Evolutionary conservation across 1,140 invertebrate species (phyloP), one percentile per base, ranked within the genome.

Genomic region (Drosophila equinoxialis): DNA sequence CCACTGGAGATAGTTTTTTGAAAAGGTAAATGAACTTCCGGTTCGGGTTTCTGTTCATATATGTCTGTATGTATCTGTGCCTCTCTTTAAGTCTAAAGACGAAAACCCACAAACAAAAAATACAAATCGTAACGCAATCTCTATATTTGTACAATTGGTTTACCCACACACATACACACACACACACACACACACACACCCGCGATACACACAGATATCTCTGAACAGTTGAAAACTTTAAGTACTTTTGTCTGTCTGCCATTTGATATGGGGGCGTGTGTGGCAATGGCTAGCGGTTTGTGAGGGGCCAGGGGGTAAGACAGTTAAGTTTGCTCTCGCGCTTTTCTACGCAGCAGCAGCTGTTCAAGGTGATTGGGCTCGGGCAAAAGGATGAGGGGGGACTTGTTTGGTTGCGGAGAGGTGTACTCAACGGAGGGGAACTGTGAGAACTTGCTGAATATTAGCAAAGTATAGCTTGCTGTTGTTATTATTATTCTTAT

Each of bases 11-110:
- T 51, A 23, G 45, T 77, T 77, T 76, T 77, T 77, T 65, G 58
- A 48, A 90, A 85, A 90, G 85, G 85, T 90, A 90, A 90, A 90
- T 74, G 81, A 90, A 90, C 85, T 90, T 90, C 85, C 85, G 85
- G 85, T 82, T 90, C 30, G 70, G 63, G 45, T 81, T 71, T 60
- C 74, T 76, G 65, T 76, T 58, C 8, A 23, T 63, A 30, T 68
- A 71, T 17, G 23, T 51, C 70, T 70, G 23, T 26, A 26, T 26
- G 23, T 26, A 60, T 57, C 33, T 20, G 30, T 64, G 7, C 20
- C 42, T 59, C 58, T 62, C 33, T 17, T 39, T 33, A 45, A 17
- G 48, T 57, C 48, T 6, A 17, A 37, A 61, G 30, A 55, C 41
- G 42, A 64, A 30, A 64, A 69, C 39, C 54, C 45, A 71, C 48